These are phyloP conservation scores for Deroplatys truncata DNA, from an alignment of 2,888 invertebrate species.

Conservation along the genomic window DNA sequence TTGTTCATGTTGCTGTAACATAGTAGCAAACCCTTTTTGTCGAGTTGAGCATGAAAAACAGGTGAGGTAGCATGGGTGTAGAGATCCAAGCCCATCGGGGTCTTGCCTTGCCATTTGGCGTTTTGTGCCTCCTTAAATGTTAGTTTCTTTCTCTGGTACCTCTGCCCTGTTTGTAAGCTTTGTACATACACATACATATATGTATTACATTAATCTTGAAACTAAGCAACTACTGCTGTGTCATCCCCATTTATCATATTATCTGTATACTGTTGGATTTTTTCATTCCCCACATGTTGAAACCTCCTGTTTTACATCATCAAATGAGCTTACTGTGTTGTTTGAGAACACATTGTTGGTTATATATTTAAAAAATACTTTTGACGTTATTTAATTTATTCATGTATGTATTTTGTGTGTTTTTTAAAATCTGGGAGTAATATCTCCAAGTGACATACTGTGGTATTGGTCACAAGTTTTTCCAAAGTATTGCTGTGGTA, in stretches of 20 bases:
- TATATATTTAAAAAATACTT: background rate
- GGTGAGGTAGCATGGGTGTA: background rate
- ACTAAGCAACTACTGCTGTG: background rate
- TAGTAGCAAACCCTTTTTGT: background rate
- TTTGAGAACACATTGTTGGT: constrained; percentile 8
- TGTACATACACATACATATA: background rate
- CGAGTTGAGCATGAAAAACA: background rate
- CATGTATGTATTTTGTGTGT: constrained; percentile 1
- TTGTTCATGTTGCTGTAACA: background rate
- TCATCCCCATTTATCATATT: background rate
- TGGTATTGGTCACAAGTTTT: background rate
- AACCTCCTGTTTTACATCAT: background rate
- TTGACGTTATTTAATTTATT: constrained; percentile 2
- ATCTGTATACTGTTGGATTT: background rate
- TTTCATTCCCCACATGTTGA: constrained; percentile 1
- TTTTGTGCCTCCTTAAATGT: background rate
- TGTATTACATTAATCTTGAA: background rate
- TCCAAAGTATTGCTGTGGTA: background rate
- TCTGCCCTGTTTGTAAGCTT: background rate
- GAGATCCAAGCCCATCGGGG: background rate
- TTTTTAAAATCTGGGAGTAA: background rate
- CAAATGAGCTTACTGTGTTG: constrained; percentile 6
- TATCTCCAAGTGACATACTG: background rate
- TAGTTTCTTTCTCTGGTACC: background rate
- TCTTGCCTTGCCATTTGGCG: background rate